These are phyloP conservation scores for Acholoe squamosa DNA, from an alignment of 2,888 invertebrate genomes.

Conservation along the genomic window DNA sequence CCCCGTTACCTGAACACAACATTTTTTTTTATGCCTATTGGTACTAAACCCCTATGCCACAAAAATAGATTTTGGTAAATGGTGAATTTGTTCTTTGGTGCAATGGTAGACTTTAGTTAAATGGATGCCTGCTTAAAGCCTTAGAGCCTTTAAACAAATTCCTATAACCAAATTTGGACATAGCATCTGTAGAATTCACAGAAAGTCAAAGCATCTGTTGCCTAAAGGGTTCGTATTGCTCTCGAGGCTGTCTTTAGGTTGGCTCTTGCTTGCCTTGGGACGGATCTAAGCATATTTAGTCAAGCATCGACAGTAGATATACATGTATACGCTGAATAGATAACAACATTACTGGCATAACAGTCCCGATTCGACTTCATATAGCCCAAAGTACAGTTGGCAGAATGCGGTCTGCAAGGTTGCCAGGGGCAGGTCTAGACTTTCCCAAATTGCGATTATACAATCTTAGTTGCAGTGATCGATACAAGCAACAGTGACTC, in stretches of 20 bases:
- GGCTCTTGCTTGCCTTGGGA: neutral
- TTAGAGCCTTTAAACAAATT: too few relatives aligned
- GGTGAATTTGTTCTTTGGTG: too few relatives aligned
- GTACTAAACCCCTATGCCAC: too few relatives aligned
- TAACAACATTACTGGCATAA: neutral
- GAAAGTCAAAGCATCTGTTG: neutral
- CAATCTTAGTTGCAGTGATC: too few relatives aligned
- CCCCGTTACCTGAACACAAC: too few relatives aligned
- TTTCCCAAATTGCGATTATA: too few relatives aligned
- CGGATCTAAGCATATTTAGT: slow-evolving; percentile 11
- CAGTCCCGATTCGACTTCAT: neutral
- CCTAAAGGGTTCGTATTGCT: neutral
- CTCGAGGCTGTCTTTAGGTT: neutral
- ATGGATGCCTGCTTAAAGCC: too few relatives aligned
- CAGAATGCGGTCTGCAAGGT: neutral
- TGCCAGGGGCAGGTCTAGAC: too few relatives aligned
- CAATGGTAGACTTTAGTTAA: too few relatives aligned
- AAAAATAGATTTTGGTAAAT: too few relatives aligned
- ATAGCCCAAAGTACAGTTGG: slow-evolving; percentile 28
- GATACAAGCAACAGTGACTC: too few relatives aligned
- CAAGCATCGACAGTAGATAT: neutral
- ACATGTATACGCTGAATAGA: neutral
- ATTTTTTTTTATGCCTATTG: too few relatives aligned
- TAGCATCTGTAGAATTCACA: neutral
- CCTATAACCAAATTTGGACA: neutral